phyloP scores from a whole-genome alignment of 1,140 invertebrate species.

The Penaeus indicus region DNA sequence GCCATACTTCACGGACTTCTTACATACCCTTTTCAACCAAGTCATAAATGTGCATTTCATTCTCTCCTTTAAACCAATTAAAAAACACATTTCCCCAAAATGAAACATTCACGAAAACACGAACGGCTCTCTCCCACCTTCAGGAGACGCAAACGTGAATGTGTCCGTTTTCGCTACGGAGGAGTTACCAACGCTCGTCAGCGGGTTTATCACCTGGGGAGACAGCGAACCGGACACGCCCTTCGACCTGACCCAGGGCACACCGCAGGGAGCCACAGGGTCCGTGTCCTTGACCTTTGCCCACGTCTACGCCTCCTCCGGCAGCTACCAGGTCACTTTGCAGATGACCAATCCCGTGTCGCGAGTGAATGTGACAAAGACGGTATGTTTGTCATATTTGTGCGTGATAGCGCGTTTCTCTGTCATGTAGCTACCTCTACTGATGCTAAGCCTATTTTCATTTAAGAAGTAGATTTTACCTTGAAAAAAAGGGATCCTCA shows the following conservation, averaged over 20 bases:
- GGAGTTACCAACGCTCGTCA: slow-evolving; percentile 34
- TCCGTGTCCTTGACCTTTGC: slow-evolving; percentile 2
- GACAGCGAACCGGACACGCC: background rate
- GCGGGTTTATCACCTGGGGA: slow-evolving; percentile 18
- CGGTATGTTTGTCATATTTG: slow-evolving; percentile 4
- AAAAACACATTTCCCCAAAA: no score
- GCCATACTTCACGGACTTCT: no score
- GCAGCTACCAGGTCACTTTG: slow-evolving; percentile 20
- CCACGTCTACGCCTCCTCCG: slow-evolving; percentile 25
- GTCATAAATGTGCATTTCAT: no score
- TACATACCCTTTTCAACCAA: no score
- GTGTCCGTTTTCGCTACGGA: background rate
- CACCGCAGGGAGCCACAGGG: background rate
- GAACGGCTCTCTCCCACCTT: no score
- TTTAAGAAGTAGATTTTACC: no score
- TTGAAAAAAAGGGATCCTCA: no score
- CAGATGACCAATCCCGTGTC: slow-evolving; percentile 30
- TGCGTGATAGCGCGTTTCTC: no score
- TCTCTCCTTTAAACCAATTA: no score
- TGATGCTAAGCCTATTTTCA: no score
- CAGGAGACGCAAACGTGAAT: background rate
- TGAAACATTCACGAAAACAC: no score
- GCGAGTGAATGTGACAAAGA: background rate
- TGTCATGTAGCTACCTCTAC: no score
- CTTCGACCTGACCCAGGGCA: slow-evolving; percentile 18